Conservation (phyloP, 2,113 vertebrate genomes). For the Pipra filicauda region DNA sequence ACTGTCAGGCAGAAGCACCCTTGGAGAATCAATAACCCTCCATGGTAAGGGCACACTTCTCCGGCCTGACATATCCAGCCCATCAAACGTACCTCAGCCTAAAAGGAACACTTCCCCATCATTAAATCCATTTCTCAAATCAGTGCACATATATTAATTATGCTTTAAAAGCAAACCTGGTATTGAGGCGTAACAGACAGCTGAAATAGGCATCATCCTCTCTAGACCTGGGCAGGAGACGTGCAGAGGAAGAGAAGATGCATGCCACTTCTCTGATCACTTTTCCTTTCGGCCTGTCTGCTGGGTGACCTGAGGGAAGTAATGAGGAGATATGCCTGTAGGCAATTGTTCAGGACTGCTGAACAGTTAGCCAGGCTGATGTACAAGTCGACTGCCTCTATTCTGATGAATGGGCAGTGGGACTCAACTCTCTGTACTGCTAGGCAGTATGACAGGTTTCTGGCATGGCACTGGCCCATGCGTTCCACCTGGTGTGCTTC, state of each 20-base stretch:
- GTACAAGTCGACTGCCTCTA: rapidly evolving
- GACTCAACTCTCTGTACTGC: background rate
- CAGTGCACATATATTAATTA: background rate
- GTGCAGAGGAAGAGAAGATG: background rate
- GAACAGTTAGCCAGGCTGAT: background rate
- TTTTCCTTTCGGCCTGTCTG: background rate
- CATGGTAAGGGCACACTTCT: background rate
- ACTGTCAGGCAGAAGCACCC: background rate
- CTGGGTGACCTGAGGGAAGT: background rate
- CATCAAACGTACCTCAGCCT: background rate
- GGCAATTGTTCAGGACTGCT: background rate
- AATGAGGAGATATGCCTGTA: background rate
- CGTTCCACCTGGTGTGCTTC: background rate
- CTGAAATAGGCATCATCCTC: background rate
- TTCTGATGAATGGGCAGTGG: rapidly evolving
- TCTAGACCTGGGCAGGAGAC: background rate
- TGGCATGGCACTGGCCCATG: rapidly evolving
- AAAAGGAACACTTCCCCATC: background rate
- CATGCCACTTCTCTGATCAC: background rate
- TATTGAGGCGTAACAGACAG: background rate
- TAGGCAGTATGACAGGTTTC: background rate
- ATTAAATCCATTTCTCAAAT: background rate
- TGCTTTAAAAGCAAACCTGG: background rate
- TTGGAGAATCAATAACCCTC: background rate
- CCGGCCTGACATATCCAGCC: background rate